Conservation (phyloP, 2,797 vertebrate species). For the Linurgus olivaceus region DNA sequence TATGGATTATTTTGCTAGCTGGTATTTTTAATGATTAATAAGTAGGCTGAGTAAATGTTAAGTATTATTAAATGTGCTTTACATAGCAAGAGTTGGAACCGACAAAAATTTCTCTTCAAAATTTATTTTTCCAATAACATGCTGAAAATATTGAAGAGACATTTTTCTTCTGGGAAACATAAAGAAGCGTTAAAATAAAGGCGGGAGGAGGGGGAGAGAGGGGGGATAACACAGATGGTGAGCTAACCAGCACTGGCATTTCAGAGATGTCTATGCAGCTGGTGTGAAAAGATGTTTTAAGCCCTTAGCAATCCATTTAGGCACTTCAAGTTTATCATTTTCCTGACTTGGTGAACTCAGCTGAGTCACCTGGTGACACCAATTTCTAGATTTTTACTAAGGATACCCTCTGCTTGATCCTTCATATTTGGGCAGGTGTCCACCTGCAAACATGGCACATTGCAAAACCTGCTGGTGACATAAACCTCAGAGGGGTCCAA, state of each 20-base stretch:
- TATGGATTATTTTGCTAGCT: slow-evolving; percentile 34
- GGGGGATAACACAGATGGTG: slow-evolving; percentile 44
- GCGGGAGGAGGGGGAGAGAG: background rate
- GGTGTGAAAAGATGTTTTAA: slow-evolving; percentile 24
- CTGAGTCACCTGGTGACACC: background rate
- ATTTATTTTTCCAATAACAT: slow-evolving; percentile 11
- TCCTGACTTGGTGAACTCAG: background rate
- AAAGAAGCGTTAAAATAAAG: slow-evolving; percentile 62
- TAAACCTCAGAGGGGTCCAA: background rate
- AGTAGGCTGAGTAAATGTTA: slow-evolving; percentile 45
- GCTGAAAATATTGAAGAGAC: slow-evolving; percentile 12
- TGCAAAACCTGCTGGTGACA: background rate
- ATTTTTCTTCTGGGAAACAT: slow-evolving; percentile 47
- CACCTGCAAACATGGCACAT: background rate
- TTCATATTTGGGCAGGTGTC: background rate
- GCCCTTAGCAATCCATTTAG: background rate
- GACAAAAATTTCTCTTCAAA: background rate
- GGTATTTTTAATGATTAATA: slow-evolving; percentile 50
- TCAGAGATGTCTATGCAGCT: slow-evolving; percentile 34
- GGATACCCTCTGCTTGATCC: background rate
- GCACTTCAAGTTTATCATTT: background rate
- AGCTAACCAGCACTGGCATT: slow-evolving; percentile 29
- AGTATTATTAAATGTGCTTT: slow-evolving; percentile 48
- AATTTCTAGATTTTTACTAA: background rate
- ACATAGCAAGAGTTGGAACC: slow-evolving; percentile 30